Evolutionary conservation across 2,113 vertebrate species (phyloP).

Genomic region (Tamias sibiricus): DNA sequence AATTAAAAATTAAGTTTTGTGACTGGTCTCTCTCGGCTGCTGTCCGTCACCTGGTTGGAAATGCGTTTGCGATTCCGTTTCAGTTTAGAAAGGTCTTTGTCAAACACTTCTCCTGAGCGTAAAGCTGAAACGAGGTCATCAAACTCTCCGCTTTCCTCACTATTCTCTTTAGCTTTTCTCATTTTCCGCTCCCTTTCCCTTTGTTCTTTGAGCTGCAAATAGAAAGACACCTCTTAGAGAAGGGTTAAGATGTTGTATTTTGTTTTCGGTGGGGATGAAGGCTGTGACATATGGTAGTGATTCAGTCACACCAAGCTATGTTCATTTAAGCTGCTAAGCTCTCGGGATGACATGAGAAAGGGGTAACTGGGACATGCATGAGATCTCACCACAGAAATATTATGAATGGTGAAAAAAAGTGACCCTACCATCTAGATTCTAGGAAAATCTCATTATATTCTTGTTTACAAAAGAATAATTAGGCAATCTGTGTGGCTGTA

Average conservation of each 20-base stretch:
- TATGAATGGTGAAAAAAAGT: no score
- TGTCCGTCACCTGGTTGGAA: constrained; percentile 92
- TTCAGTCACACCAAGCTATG: accelerated
- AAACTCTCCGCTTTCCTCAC: constrained; percentile 97
- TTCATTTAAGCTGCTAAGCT: neutral
- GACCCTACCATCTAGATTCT: neutral
- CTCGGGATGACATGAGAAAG: neutral
- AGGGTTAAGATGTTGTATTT: neutral
- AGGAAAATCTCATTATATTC: neutral
- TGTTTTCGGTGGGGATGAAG: neutral
- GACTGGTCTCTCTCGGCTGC: constrained; percentile 94
- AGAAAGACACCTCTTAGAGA: constrained; percentile 45
- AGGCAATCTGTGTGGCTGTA: neutral
- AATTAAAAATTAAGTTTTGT: constrained; percentile 97
- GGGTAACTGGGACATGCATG: accelerated
- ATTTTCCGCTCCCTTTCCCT: constrained; percentile 95
- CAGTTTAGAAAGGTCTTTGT: constrained; percentile 99
- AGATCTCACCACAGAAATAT: neutral
- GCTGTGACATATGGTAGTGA: accelerated
- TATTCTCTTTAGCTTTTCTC: constrained; percentile 95
- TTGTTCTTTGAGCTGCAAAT: constrained; percentile 96
- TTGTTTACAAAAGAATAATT: neutral
- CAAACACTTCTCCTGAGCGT: constrained; percentile 97
- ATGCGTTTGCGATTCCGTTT: constrained; percentile 98
- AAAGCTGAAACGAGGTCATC: constrained; percentile 98